Percentiles rank a stretch among this genome's conserved stretches.
Evolutionary conservation across 2,113 vertebrate species (phyloP).

Genomic region (Dinomys branickii): DNA sequence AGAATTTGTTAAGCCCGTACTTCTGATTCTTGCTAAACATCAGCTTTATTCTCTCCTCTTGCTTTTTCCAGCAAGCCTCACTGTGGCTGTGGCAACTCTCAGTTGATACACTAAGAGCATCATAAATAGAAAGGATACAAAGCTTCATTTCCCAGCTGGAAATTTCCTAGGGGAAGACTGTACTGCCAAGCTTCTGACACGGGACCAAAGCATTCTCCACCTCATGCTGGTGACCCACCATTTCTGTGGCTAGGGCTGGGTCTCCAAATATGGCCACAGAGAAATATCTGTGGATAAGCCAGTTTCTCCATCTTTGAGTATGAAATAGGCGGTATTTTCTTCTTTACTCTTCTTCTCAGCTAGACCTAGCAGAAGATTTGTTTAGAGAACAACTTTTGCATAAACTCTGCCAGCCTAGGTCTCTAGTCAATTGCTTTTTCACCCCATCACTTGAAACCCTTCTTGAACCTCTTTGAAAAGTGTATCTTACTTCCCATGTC

Average conservation of each 20-base stretch:
- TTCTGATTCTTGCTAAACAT: background rate
- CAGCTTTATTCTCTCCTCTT: background rate
- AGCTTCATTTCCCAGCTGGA: background rate
- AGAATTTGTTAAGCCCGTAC: background rate
- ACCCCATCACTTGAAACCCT: background rate
- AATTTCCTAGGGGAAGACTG: background rate
- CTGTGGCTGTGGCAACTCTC: background rate
- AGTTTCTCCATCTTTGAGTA: background rate
- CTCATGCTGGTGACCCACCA: background rate
- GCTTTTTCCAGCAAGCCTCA: background rate
- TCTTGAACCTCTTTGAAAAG: background rate
- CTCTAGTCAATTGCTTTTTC: background rate
- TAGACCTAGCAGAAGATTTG: background rate
- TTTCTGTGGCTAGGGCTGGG: accelerated
- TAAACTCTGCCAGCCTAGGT: too few species aligned
- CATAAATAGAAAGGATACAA: background rate
- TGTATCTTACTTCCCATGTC: background rate
- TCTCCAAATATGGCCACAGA: background rate
- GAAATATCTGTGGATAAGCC: background rate
- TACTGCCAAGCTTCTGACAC: background rate
- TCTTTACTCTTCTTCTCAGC: background rate
- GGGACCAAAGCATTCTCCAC: background rate
- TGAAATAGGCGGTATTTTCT: background rate
- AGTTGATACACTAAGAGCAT: background rate
- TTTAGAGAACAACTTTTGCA: too few species aligned